Percentiles rank a stretch among this genome's conserved stretches.
Evolutionary conservation across 2,797 vertebrate species (phyloP).

Genomic region (Leptodactylus fallax): DNA sequence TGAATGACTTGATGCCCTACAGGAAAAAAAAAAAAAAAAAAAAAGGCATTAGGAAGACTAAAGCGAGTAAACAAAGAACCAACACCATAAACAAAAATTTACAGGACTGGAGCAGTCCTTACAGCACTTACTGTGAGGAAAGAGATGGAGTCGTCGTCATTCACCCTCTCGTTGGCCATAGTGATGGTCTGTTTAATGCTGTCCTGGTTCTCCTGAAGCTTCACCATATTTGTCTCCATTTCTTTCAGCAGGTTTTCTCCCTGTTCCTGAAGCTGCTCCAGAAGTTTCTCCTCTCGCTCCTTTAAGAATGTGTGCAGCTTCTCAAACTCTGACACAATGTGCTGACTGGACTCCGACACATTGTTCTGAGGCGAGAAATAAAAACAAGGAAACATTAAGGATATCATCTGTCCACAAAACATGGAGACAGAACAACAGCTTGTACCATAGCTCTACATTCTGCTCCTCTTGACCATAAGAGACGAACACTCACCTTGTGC

Average conservation of each 20-base stretch:
- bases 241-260: slow-evolving; percentile 53
- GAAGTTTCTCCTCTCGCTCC: slow-evolving; percentile 69
- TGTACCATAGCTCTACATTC: not conserved
- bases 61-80: not conserved
- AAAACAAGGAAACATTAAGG: not conserved
- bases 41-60: no score
- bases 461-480: not conserved
- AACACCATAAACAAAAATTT: not conserved
- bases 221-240: slow-evolving; percentile 57
- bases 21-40: not conserved
- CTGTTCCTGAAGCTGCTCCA: slow-evolving; percentile 66
- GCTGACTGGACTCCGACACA: slow-evolving; percentile 66
- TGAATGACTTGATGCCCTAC: slow-evolving; percentile 54
- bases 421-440: not conserved
- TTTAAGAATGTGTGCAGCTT: slow-evolving; percentile 74
- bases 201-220: slow-evolving; percentile 55
- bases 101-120: not conserved
- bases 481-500: slow-evolving; percentile 41
- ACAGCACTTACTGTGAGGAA: slow-evolving; percentile 55
- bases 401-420: not conserved
- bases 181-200: slow-evolving; percentile 41
- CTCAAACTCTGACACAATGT: slow-evolving; percentile 73
- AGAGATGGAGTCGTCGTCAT: slow-evolving; percentile 27
- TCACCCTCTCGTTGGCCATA: slow-evolving; percentile 36
- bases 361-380: slow-evolving; percentile 63